phyloP scores from a whole-genome alignment of 2,797 vertebrate genomes.

The Allobates femoralis region DNA sequence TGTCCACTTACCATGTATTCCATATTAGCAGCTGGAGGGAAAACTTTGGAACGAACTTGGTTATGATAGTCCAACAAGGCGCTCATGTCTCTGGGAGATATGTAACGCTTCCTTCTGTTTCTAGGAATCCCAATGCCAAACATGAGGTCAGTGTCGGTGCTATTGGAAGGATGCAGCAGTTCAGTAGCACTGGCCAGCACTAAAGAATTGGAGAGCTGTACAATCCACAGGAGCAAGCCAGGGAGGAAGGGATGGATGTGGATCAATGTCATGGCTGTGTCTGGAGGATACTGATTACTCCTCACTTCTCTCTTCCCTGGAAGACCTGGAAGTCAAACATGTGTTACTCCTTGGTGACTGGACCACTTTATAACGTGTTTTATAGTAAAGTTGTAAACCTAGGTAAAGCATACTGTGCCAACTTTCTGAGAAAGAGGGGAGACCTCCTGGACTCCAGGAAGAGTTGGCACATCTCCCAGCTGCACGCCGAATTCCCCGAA shows the following conservation, averaged over 20 bases:
- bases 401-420: too few species aligned
- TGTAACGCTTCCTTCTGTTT: slow-evolving; percentile 73
- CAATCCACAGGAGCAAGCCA: slow-evolving; percentile 77
- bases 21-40: slow-evolving; percentile 88
- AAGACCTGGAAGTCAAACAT: neutral
- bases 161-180: slow-evolving; percentile 59
- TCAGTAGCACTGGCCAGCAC: slow-evolving; percentile 71
- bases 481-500: too few species aligned
- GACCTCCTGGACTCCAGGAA: too few species aligned
- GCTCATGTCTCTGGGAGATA: slow-evolving; percentile 79
- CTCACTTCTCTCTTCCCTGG: slow-evolving; percentile 1
- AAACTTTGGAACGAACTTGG: slow-evolving; percentile 83
- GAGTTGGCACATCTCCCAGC: too few species aligned
- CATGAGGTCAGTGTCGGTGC: slow-evolving; percentile 37
- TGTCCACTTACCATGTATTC: slow-evolving; percentile 86
- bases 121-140: slow-evolving; percentile 65
- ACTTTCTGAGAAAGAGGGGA: too few species aligned
- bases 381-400: neutral
- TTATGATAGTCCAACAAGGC: slow-evolving; percentile 87
- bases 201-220: slow-evolving; percentile 68
- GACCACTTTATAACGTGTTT: neutral
- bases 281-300: neutral
- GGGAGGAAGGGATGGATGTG: slow-evolving; percentile 75
- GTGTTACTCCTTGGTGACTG: neutral
- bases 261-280: slow-evolving; percentile 69